Base-by-base conservation (phyloP, 2,888 invertebrate genomes). In the Eupithecia inturbata region DNA sequence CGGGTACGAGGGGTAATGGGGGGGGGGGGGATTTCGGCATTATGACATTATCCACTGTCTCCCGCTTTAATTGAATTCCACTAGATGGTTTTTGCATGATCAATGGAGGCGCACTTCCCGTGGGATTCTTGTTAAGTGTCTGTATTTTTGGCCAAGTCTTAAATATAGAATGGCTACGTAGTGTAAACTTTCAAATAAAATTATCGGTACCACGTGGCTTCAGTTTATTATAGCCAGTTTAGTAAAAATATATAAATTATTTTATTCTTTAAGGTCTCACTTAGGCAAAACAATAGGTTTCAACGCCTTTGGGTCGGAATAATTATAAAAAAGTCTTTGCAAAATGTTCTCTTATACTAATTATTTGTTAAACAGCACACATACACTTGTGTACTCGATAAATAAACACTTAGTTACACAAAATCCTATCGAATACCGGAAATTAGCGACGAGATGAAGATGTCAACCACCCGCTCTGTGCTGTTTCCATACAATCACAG, bases 11-110 rank as follows among this genome's bases (percentile, higher is more conserved):
- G 28, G 31, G 57, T 19, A 57, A 16, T 22, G 39, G 3, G 36
- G 28, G 71, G 2, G 36, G 28, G 71, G 71, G 71, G 68, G 49
- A 70, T 71, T 71, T 74, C 49, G 49, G 64, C 60, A 66, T 74
- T 74, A 75, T 75, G 67, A 71, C 68, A 69, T 71, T 75, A 75
- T 70, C 68, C 69, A 73, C 64, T 68, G 74, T 74, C 74, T 74
- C 70, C 62, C 60, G 74, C 28, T 45, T 74, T 71, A 68, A 74
- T 74, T 74, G 68, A 71, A 74, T 74, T 74, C 16, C 41, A 62
- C 36, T 68, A 64, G 68, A 60, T 74, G 68, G 63, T 41, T 49
- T 68, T 73, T 70, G 69, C 41, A 26, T 67, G 62, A 57, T 49
- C 60, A 67, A 67, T 53, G 28, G 57, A 10, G 57, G 57, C 66